Conservation (phyloP, 2,888 invertebrate genomes). For the Coronaproctus castanopsis region DNA sequence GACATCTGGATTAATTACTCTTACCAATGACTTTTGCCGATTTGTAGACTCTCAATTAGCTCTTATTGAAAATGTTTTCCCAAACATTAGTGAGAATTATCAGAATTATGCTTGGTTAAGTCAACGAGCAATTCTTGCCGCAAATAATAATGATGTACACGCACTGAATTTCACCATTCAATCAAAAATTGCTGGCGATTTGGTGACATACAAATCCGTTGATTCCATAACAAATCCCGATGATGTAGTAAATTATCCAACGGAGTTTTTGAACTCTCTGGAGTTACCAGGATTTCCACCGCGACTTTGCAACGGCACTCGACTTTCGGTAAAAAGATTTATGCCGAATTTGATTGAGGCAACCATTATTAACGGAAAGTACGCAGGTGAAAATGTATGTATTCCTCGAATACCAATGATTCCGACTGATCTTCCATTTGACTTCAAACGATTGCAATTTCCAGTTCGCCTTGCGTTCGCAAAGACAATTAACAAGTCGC, state of each 20-base stretch:
- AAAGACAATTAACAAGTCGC: constrained; percentile 17
- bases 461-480: constrained; percentile 17
- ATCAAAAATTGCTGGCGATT: neutral
- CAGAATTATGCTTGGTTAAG: constrained; percentile 22
- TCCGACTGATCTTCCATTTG: constrained; percentile 15
- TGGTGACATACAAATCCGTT: constrained; percentile 5
- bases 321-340: too few species aligned
- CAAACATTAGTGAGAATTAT: constrained; percentile 20
- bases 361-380: too few species aligned
- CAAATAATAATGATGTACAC: constrained; percentile 17
- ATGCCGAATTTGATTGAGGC: too few species aligned
- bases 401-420: constrained; percentile 17
- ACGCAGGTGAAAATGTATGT: too few species aligned
- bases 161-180: constrained; percentile 6
- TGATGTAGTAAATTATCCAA: constrained; percentile 22
- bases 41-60: constrained; percentile 16
- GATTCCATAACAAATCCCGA: too few species aligned
- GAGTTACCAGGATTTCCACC: too few species aligned
- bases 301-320: too few species aligned
- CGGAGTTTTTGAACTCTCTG: too few species aligned
- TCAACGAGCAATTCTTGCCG: constrained; percentile 23
- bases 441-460: constrained; percentile 17
- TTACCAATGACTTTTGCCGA: constrained; percentile 21
- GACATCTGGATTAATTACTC: constrained; percentile 19
- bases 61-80: constrained; percentile 21